phyloP scores from a whole-genome alignment of 2,888 invertebrate genomes.

The Xestia rhomboidea region DNA sequence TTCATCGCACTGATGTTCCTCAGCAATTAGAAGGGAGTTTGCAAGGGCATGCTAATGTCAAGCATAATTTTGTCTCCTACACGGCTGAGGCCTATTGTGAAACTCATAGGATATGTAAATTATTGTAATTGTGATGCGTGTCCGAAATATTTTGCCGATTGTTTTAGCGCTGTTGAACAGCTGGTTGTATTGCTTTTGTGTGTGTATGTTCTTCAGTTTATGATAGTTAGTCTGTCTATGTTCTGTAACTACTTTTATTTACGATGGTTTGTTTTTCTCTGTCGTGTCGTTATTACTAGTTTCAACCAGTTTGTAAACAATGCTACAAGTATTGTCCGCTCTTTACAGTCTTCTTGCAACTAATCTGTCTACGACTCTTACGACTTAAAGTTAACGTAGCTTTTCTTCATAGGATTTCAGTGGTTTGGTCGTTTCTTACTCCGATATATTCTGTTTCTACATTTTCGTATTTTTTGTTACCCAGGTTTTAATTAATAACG shows the following conservation, averaged over 20 bases:
- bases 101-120: conserved; percentile 74
- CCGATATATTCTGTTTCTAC: not conserved
- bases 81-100: conserved; percentile 79
- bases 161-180: conserved; percentile 50
- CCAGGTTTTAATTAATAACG: not conserved
- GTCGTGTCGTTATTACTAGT: not conserved
- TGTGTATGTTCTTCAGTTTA: not conserved
- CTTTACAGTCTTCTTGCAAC: conserved; percentile 3
- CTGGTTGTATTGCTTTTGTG: conserved; percentile 10
- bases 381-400: not conserved
- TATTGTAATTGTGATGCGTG: conserved; percentile 75
- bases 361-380: not conserved
- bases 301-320: not conserved
- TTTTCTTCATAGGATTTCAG: not conserved
- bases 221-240: not conserved
- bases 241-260: not conserved
- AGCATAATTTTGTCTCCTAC: conserved; percentile 84
- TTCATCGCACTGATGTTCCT: conserved; percentile 45
- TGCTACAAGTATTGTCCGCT: not conserved
- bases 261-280: not conserved
- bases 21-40: conserved; percentile 64
- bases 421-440: not conserved
- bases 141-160: conserved; percentile 69
- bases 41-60: conserved; percentile 72
- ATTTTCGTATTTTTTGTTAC: not conserved